Conservation (phyloP, 2,888 invertebrate genomes). For the Eudemis profundana region DNA sequence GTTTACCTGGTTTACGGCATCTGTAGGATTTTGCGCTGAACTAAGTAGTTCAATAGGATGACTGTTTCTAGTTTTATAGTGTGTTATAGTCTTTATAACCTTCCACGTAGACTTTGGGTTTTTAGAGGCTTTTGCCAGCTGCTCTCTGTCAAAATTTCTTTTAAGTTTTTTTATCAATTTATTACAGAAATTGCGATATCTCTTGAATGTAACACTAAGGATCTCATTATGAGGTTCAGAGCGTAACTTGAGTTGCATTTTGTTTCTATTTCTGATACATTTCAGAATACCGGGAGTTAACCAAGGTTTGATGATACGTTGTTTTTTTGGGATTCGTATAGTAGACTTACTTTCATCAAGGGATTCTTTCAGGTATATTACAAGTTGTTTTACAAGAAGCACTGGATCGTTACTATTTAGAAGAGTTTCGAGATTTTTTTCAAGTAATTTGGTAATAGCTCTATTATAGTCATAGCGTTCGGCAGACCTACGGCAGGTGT, state of each 20-base stretch:
- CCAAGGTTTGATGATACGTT: conserved; percentile 1
- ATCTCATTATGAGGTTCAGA: neutral
- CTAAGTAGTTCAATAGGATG: neutral
- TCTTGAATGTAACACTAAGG: neutral
- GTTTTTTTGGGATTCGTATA: neutral
- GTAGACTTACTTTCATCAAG: neutral
- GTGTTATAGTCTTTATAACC: too few relatives aligned
- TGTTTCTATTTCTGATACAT: neutral
- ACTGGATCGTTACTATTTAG: too few relatives aligned
- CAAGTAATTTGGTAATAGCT: neutral
- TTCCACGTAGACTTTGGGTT: too few relatives aligned
- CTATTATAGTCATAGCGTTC: neutral
- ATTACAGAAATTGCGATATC: neutral
- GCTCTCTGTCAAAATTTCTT: too few relatives aligned
- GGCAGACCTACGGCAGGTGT: too few relatives aligned
- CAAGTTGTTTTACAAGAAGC: neutral
- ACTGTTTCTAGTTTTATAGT: neutral
- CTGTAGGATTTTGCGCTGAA: neutral
- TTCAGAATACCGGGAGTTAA: neutral
- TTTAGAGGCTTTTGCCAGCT: too few relatives aligned
- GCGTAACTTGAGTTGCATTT: too few relatives aligned
- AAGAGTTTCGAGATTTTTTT: neutral
- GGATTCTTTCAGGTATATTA: neutral
- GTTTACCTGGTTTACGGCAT: neutral
- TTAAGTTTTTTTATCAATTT: too few relatives aligned